These are phyloP conservation scores for Syngnathus rostellatus DNA, from an alignment of 2,797 vertebrate genomes.

Conservation along the genomic window DNA sequence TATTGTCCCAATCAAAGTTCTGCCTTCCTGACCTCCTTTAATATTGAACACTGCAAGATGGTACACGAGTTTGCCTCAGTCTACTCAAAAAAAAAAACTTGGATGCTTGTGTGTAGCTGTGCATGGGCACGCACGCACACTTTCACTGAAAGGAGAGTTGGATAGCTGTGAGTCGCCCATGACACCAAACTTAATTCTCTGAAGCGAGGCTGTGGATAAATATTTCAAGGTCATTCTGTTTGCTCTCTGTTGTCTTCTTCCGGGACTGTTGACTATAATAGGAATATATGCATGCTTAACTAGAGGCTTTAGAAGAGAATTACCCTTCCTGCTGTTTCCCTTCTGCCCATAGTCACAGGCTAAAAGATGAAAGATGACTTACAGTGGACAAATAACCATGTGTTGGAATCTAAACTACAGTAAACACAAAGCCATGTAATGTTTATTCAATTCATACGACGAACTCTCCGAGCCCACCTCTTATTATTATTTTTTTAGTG, in stretches of 20 bases:
- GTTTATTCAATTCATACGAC: background rate
- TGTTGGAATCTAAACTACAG: background rate
- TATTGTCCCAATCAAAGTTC: conserved; percentile 78
- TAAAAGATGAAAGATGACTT: conserved; percentile 55
- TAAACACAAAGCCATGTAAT: background rate
- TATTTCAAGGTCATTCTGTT: conserved; percentile 75
- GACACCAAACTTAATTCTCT: conserved; percentile 69
- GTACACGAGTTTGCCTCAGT: conserved; percentile 64
- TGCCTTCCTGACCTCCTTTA: conserved; percentile 67
- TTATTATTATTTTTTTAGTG: no score
- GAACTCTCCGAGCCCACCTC: no score
- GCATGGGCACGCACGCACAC: conserved; percentile 17
- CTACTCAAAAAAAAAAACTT: conserved; percentile 25
- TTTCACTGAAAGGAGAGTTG: conserved; percentile 50
- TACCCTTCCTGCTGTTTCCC: conserved; percentile 54
- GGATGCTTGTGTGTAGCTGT: conserved; percentile 13
- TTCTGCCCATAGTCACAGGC: conserved; percentile 51
- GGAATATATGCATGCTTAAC: conserved; percentile 70
- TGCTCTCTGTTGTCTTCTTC: conserved; percentile 68
- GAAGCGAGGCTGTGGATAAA: conserved; percentile 69
- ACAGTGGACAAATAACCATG: conserved; percentile 45
- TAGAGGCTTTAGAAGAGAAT: conserved; percentile 58
- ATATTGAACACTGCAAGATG: conserved; percentile 78
- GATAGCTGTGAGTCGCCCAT: conserved; percentile 57
- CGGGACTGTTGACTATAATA: conserved; percentile 61